Evolutionary conservation across 2,113 vertebrate genomes (phyloP).

Genomic region (Mormyrus lacerda): DNA sequence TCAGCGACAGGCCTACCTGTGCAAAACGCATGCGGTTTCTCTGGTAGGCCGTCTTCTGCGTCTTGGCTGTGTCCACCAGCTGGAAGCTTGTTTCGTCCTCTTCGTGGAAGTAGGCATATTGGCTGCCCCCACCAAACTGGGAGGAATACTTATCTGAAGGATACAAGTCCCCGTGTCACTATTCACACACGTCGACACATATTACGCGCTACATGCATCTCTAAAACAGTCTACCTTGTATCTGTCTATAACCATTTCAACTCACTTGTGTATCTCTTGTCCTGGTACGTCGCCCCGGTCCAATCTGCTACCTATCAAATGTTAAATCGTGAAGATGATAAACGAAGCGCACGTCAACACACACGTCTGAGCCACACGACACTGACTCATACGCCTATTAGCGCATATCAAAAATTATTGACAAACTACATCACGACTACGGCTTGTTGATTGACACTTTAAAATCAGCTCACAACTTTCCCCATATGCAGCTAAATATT

Average conservation of each 20-base stretch:
- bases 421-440: neutral
- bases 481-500: neutral
- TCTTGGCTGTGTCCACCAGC: slow-evolving; percentile 90
- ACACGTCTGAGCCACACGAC: neutral
- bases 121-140: slow-evolving; percentile 92
- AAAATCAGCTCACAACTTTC: neutral
- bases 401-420: neutral
- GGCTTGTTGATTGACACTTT: neutral
- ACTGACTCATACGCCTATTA: neutral
- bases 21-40: slow-evolving; percentile 96
- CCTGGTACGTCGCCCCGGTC: slow-evolving; percentile 96
- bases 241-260: slow-evolving; percentile 14
- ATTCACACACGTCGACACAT: neutral
- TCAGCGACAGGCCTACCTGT: slow-evolving; percentile 62
- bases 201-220: neutral
- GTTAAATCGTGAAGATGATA: neutral
- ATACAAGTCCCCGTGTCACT: neutral
- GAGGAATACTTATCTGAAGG: slow-evolving; percentile 89
- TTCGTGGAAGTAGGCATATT: slow-evolving; percentile 96
- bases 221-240: neutral
- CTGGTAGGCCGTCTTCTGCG: slow-evolving; percentile 95
- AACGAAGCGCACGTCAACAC: neutral
- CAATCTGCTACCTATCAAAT: slow-evolving; percentile 83
- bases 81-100: slow-evolving; percentile 97
- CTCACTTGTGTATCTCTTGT: slow-evolving; percentile 97